Percentiles rank a stretch among this genome's conserved stretches.
These are phyloP conservation scores for Prionchulus punctatus DNA, from an alignment of 2,888 invertebrate species.

Conservation along the genomic window DNA sequence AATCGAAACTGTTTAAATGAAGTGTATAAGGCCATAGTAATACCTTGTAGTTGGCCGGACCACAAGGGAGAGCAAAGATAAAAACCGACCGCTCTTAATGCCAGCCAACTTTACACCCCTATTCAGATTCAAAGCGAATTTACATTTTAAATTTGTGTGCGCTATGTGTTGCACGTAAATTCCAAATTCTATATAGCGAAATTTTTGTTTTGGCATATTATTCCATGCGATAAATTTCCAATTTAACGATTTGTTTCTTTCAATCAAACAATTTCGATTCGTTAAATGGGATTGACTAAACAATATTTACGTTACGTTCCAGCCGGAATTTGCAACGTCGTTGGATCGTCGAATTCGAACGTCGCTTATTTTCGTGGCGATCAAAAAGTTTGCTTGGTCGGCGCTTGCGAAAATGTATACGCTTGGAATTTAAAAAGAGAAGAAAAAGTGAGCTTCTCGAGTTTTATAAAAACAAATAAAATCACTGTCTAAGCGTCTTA, in stretches of 20 bases:
- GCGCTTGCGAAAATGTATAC: conserved; percentile 77
- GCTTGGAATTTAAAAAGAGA: conserved; percentile 81
- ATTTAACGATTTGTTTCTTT: background rate
- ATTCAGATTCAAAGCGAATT: too few relatives aligned
- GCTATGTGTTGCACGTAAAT: background rate
- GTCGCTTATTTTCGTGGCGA: conserved; percentile 61
- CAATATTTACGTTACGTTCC: conserved; percentile 78
- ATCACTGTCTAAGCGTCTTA: too few relatives aligned
- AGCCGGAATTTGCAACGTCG: conserved; percentile 68
- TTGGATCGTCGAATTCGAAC: conserved; percentile 55
- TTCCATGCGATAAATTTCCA: background rate
- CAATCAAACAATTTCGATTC: background rate
- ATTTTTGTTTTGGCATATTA: background rate
- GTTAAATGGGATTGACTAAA: conserved; percentile 44
- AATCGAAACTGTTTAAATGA: too few relatives aligned
- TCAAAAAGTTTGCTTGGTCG: conserved; percentile 63
- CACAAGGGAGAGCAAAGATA: too few relatives aligned
- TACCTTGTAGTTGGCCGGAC: too few relatives aligned
- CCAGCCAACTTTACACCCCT: too few relatives aligned
- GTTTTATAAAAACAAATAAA: too few relatives aligned
- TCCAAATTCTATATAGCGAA: background rate
- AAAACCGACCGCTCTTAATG: too few relatives aligned
- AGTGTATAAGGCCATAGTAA: too few relatives aligned
- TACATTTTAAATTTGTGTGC: too few relatives aligned
- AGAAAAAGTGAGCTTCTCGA: conserved; percentile 54